phyloP scores from a whole-genome alignment of 2,888 invertebrate genomes.

The Andricus curvator region DNA sequence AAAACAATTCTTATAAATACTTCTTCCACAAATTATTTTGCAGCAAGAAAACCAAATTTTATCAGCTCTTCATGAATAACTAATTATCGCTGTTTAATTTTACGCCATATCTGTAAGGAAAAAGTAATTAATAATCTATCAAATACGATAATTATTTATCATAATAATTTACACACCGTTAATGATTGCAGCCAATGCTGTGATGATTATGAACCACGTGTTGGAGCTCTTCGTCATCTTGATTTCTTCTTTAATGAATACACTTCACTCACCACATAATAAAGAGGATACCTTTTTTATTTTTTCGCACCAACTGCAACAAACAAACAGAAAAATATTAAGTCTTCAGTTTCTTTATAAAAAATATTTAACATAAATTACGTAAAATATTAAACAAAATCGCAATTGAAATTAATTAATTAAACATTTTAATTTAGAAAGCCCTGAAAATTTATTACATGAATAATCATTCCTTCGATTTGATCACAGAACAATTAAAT shows the following conservation, averaged over 20 bases:
- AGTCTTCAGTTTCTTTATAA: not conserved
- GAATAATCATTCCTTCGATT: too few relatives aligned
- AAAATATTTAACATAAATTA: not conserved
- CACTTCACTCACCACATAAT: slow-evolving; percentile 40
- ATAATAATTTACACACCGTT: slow-evolving; percentile 44
- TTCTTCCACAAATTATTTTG: too few relatives aligned
- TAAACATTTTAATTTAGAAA: too few relatives aligned
- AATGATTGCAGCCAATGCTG: slow-evolving; percentile 50
- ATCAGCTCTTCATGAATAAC: too few relatives aligned
- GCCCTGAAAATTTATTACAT: too few relatives aligned
- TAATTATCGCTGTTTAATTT: too few relatives aligned
- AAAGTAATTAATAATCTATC: not conserved
- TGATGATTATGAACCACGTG: slow-evolving; percentile 53
- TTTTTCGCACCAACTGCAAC: slow-evolving; percentile 3
- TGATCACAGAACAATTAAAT: too few relatives aligned
- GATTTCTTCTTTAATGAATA: slow-evolving; percentile 5
- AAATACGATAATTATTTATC: not conserved
- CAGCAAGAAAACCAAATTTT: too few relatives aligned
- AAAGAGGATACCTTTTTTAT: not conserved
- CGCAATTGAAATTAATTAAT: too few relatives aligned
- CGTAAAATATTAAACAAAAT: too few relatives aligned
- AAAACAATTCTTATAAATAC: too few relatives aligned
- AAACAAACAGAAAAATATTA: not conserved
- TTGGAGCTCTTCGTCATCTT: slow-evolving; percentile 44
- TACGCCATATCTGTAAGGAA: too few relatives aligned